Base-by-base conservation (phyloP, 1,140 invertebrate genomes). In the Drosophila sucinea region DNA sequence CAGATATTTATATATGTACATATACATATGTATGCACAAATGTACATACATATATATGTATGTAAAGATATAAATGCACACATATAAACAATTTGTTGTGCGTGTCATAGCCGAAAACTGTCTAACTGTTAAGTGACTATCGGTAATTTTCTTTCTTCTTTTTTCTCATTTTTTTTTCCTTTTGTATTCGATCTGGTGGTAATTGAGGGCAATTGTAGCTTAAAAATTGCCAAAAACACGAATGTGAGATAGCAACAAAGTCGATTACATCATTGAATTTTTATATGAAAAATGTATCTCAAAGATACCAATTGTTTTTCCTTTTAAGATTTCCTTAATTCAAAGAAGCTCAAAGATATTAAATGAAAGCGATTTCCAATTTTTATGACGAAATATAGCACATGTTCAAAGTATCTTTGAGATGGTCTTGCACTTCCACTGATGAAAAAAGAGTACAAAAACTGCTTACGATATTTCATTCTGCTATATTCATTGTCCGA, bases 221-320 rank as follows among this genome's bases (percentile, higher is more conserved):
- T 57, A 60, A 30, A 77, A 77, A 70, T 73, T 69, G 61, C 56
- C 56, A 58, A 58, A 58, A 58, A 51, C 44, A 51, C 44, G 44
- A 51, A 51, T 10, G 23, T 27, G 25, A 23, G 44, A 51, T n/a
- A 7, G 44, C 44, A 51, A 10, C 3, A 51, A 27, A 54, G 40
- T 63, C 38, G 70, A 72, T 82, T 83, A 72, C 75, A 82, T 79
- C 71, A 81, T 70, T 68, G 73, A 51, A 79, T 76, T 86, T 76
- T 29, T 58, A 33, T 32, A 33, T 17, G 11, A 11, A 11, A 47
- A 51, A 51, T 25, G 5, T 47, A 25, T 47, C 44, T 23, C 23
- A 11, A 38, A 38, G 8, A 38, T 38, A 38, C 17, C 17, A 17
- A 17, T 17, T 17, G 17, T 17, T 38, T 38, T 38, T 11, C 1